These are phyloP conservation scores for Champsocephalus gunnari DNA, from an alignment of 2,797 vertebrate genomes.

Conservation along the genomic window DNA sequence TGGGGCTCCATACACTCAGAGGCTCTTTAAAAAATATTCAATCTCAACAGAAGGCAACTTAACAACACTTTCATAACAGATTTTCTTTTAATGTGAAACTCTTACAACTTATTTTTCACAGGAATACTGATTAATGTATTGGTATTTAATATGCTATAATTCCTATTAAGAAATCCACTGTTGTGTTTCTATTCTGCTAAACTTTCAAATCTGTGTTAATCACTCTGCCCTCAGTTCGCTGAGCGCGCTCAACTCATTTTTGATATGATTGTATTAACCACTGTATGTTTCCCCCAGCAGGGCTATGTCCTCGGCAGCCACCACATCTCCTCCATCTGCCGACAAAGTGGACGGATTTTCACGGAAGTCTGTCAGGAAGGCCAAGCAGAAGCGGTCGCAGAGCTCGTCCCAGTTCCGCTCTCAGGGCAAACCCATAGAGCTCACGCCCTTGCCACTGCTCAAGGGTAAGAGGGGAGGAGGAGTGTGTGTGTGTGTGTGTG, in stretches of 20 bases:
- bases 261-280: constrained; percentile 12
- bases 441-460: constrained; percentile 97
- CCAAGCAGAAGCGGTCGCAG: constrained; percentile 99
- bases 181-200: not conserved
- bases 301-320: constrained; percentile 99
- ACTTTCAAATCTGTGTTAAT: not conserved
- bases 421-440: constrained; percentile 99
- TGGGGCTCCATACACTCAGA: not conserved
- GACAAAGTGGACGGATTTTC: constrained; percentile 99
- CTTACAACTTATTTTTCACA: not conserved
- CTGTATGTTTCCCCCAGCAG: constrained; percentile 82
- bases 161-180: not conserved
- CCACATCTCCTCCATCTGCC: constrained; percentile 99
- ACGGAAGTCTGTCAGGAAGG: constrained; percentile 99
- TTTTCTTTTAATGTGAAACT: not conserved
- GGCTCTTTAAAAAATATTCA: not conserved
- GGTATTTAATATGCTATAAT: not conserved
- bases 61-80: not conserved
- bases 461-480: constrained; percentile 90
- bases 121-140: not conserved
- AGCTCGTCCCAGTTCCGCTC: constrained; percentile 99
- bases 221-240: not conserved
- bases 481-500: constrained; percentile 8
- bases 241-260: not conserved
- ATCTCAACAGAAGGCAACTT: not conserved